Evolutionary conservation across 2,113 vertebrate genomes (phyloP).

Genomic region (Periophthalmus modestus): DNA sequence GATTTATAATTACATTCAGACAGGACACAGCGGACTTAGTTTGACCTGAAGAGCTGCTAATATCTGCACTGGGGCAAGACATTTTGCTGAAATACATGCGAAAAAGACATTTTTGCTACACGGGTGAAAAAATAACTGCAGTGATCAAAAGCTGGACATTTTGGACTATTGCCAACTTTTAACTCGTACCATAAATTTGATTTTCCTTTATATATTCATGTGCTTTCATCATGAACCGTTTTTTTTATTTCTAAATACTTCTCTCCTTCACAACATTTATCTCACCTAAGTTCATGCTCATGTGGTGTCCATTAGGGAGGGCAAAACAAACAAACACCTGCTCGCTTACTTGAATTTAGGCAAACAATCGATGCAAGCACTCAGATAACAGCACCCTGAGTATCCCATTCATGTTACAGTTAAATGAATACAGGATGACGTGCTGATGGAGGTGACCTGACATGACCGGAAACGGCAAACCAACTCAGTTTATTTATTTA

Average conservation of each 20-base stretch:
- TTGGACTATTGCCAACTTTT: constrained; percentile 26
- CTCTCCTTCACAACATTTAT: constrained; percentile 2
- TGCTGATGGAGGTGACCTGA: constrained; percentile 11
- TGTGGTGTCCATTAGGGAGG: constrained; percentile 51
- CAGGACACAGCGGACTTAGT: no score
- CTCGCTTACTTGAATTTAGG: constrained; percentile 43
- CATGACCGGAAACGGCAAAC: constrained; percentile 4
- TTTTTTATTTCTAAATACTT: background rate
- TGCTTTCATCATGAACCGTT: background rate
- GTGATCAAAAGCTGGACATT: constrained; percentile 54
- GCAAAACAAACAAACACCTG: constrained; percentile 49
- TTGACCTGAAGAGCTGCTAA: no score
- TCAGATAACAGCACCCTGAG: constrained; percentile 57
- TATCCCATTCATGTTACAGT: constrained; percentile 54
- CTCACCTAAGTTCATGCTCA: constrained; percentile 40
- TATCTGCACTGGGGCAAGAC: no score
- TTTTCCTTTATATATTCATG: background rate
- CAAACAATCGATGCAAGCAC: constrained; percentile 65
- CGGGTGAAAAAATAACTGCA: constrained; percentile 13
- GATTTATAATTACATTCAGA: no score
- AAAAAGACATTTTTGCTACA: no score
- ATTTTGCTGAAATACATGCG: no score
- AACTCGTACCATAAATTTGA: constrained; percentile 12
- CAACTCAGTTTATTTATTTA: background rate
- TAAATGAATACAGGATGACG: constrained; percentile 54